Conservation (phyloP, 2,888 invertebrate species). For the Spialia ferax region DNA sequence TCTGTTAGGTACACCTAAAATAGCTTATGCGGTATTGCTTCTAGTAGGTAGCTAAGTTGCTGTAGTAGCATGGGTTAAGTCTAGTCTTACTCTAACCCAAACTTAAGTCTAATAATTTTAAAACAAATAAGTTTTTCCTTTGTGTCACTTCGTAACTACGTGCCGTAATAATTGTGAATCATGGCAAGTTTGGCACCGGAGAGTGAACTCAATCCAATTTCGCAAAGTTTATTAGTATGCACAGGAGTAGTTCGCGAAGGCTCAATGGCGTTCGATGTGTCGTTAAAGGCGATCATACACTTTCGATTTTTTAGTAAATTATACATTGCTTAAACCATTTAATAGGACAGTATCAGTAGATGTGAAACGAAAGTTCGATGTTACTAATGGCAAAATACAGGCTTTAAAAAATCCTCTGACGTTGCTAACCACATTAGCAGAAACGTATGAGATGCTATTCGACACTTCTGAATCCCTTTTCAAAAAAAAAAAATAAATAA, state of each 20-base stretch:
- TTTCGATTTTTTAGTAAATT: slow-evolving; percentile 25
- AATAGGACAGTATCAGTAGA: not conserved
- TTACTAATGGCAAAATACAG: no score
- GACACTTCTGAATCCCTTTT: no score
- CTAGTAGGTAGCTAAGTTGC: no score
- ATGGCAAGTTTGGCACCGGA: slow-evolving; percentile 34
- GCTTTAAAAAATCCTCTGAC: no score
- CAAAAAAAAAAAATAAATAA: no score
- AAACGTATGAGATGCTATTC: no score
- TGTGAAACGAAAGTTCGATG: not conserved
- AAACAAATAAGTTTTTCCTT: slow-evolving; percentile 13
- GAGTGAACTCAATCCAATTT: slow-evolving; percentile 48
- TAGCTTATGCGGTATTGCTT: no score
- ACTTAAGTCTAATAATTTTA: no score
- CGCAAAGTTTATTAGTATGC: slow-evolving; percentile 60
- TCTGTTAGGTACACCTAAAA: no score
- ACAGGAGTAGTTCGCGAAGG: slow-evolving; percentile 50
- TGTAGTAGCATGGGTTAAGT: no score
- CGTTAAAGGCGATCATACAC: slow-evolving; percentile 40
- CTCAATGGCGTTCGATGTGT: slow-evolving; percentile 52
- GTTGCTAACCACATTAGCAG: no score
- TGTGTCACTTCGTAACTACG: slow-evolving; percentile 24
- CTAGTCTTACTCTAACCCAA: no score
- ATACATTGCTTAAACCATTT: not conserved
- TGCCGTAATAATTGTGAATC: slow-evolving; percentile 34